phyloP scores from a whole-genome alignment of 2,797 vertebrate genomes.

The Nyctalus aviator region DNA sequence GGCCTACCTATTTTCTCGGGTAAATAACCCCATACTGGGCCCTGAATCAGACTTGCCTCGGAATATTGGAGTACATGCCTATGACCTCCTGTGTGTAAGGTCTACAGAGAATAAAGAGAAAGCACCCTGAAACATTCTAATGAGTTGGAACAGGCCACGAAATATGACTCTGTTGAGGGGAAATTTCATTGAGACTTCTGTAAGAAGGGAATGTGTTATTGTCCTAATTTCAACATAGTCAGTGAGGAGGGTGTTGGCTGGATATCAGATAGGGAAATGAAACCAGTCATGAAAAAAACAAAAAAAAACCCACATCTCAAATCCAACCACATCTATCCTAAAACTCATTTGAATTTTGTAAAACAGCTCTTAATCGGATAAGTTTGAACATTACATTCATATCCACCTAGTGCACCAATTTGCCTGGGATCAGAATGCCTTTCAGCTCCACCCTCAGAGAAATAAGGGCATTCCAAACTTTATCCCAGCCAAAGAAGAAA shows the following conservation, averaged over 20 bases:
- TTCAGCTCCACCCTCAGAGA: background rate
- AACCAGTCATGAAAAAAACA: constrained; percentile 67
- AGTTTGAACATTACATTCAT: background rate
- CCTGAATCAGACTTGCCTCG: background rate
- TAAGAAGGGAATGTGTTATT: constrained; percentile 75
- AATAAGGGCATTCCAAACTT: background rate
- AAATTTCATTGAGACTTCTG: constrained; percentile 72
- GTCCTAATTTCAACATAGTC: constrained; percentile 78
- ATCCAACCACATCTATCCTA: background rate
- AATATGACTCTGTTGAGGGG: background rate
- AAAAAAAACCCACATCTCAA: constrained; percentile 13
- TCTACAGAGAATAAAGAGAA: constrained; percentile 55
- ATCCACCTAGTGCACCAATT: background rate
- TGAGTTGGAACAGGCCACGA: constrained; percentile 61
- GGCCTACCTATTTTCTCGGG: constrained; percentile 11
- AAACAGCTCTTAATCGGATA: constrained; percentile 61
- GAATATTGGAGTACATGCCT: constrained; percentile 6
- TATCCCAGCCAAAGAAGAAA: constrained; percentile 1
- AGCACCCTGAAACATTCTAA: constrained; percentile 48
- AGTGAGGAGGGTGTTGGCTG: constrained; percentile 69
- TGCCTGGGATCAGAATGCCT: background rate
- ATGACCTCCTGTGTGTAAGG: background rate
- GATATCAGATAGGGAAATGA: constrained; percentile 72
- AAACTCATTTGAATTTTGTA: constrained; percentile 53
- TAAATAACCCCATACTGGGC: background rate